These are phyloP conservation scores for Odontomyia ornata DNA, from an alignment of 2,888 invertebrate species.

Conservation along the genomic window DNA sequence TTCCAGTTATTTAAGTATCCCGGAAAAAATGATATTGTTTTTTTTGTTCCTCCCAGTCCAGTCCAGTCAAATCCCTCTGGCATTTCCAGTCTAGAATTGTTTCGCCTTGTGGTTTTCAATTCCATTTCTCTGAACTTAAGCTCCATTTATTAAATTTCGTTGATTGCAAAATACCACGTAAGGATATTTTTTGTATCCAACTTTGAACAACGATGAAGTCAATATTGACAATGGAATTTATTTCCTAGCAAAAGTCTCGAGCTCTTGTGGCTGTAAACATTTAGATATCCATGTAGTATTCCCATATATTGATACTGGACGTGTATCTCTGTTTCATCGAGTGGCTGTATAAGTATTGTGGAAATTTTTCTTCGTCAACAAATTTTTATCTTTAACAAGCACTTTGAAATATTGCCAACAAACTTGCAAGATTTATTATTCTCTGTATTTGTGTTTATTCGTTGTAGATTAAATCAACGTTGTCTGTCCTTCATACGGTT, in stretches of 20 bases:
- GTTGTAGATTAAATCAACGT: neutral
- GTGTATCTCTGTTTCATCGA: neutral
- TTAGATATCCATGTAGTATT: neutral
- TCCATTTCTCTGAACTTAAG: neutral
- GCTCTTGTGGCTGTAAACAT: neutral
- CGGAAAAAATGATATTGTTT: neutral
- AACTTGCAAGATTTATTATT: neutral
- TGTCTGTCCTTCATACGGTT: neutral
- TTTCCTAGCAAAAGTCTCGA: neutral
- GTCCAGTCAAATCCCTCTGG: too few relatives aligned
- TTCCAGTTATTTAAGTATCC: too few relatives aligned
- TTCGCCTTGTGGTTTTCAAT: neutral
- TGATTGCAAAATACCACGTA: conserved; percentile 20
- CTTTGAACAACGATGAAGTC: neutral
- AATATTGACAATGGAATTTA: conserved; percentile 7
- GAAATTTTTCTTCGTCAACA: conserved; percentile 6
- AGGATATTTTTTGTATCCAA: neutral
- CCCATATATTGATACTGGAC: neutral
- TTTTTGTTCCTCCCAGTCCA: neutral
- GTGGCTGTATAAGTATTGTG: neutral
- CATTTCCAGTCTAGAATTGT: too few relatives aligned
- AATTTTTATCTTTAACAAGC: conserved; percentile 22
- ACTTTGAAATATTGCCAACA: conserved; percentile 12
- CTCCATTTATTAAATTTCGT: neutral
- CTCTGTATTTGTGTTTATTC: neutral